Percentiles rank a stretch among this genome's conserved stretches.
These are phyloP conservation scores for Luperina testacea DNA, from an alignment of 2,888 invertebrate species.

Conservation along the genomic window DNA sequence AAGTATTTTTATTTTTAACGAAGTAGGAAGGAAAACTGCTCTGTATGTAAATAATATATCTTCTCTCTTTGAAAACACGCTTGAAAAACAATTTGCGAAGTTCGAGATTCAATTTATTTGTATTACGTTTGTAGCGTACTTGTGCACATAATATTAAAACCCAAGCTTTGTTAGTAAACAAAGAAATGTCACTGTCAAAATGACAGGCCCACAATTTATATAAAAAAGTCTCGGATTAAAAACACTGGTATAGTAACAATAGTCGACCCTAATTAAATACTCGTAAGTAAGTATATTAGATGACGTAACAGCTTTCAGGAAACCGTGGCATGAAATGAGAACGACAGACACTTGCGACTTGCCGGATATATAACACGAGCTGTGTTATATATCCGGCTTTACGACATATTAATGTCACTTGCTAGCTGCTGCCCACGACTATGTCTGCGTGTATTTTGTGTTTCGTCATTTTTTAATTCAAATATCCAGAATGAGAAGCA, in stretches of 20 bases:
- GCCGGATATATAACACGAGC: constrained; percentile 3
- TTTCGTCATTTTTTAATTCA: background rate
- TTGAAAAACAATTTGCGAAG: background rate
- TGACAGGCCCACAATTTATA: background rate
- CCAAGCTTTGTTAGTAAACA: background rate
- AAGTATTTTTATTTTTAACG: background rate
- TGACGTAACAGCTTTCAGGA: constrained; percentile 26
- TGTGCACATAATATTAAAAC: background rate
- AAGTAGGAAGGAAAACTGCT: background rate
- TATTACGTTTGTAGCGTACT: background rate
- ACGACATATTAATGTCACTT: constrained; percentile 17
- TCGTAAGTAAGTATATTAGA: background rate
- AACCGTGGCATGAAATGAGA: constrained; percentile 9
- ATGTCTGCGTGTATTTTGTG: background rate
- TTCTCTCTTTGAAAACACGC: background rate
- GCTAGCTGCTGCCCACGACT: background rate
- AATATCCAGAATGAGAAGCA: background rate
- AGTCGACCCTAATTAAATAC: background rate
- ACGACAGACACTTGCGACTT: constrained; percentile 10
- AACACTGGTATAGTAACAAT: background rate
- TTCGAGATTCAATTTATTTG: background rate
- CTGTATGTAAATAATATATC: background rate
- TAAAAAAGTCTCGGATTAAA: background rate
- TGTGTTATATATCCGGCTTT: background rate
- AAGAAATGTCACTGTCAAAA: background rate